phyloP scores from a whole-genome alignment of 2,113 vertebrate genomes.

The Lucifuga dentata region DNA sequence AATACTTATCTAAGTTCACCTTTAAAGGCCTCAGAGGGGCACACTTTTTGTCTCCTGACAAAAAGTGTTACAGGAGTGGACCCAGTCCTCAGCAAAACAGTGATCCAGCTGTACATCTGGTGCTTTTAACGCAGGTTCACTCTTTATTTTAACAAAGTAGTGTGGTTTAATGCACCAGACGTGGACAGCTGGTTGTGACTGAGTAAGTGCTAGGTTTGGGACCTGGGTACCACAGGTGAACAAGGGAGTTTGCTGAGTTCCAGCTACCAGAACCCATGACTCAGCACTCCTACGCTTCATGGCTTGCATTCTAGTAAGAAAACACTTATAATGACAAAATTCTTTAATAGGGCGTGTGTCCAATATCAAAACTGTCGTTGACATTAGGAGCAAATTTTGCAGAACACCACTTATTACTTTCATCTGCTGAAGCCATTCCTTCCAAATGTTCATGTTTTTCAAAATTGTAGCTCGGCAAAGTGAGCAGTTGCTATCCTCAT shows the following conservation, averaged over 20 bases:
- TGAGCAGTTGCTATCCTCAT: constrained; percentile 37
- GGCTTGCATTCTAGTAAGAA: constrained; percentile 23
- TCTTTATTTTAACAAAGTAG: constrained; percentile 63
- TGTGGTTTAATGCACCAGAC: constrained; percentile 44
- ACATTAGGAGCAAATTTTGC: constrained; percentile 20
- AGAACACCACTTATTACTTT: constrained; percentile 9
- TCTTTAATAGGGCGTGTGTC: constrained; percentile 28
- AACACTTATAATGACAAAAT: constrained; percentile 17
- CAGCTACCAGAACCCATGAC: constrained; percentile 44
- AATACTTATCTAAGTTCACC: neutral
- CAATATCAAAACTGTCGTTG: constrained; percentile 40
- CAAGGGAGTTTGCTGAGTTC: constrained; percentile 16
- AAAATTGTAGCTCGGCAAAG: constrained; percentile 43
- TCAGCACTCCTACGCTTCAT: constrained; percentile 25
- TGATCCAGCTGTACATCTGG: constrained; percentile 29
- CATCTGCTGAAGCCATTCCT: constrained; percentile 22
- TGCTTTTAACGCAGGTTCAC: constrained; percentile 51
- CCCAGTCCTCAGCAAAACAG: constrained; percentile 39
- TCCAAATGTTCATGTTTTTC: constrained; percentile 45
- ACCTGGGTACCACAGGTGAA: constrained; percentile 51
- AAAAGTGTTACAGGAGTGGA: constrained; percentile 53
- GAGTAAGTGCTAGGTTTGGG: constrained; percentile 39
- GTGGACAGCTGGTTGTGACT: constrained; percentile 62
- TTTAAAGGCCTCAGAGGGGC: constrained; percentile 14
- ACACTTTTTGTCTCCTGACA: constrained; percentile 24